phyloP scores from a whole-genome alignment of 2,888 invertebrate genomes.

The Cylindroiulus punctatus region DNA sequence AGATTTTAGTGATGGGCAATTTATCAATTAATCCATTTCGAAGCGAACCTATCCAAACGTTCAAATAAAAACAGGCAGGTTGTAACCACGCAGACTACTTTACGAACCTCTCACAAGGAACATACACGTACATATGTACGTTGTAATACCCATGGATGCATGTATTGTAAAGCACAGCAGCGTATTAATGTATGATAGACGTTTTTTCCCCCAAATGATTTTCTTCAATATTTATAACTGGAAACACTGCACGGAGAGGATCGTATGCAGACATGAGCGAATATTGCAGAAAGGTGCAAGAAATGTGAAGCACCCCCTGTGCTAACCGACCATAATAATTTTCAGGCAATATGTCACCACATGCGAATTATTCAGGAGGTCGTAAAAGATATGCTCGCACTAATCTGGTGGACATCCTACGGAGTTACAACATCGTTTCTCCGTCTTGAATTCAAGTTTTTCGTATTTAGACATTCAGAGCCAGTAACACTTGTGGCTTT shows the following conservation, averaged over 20 bases:
- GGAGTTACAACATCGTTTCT: conserved; percentile 53
- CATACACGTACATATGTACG: too few relatives aligned
- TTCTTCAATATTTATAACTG: background rate
- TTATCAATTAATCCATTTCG: background rate
- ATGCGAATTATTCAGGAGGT: conserved; percentile 53
- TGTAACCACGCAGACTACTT: background rate
- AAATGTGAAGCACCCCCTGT: conserved; percentile 51
- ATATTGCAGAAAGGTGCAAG: conserved; percentile 51
- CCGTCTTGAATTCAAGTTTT: conserved; percentile 42
- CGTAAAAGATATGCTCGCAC: conserved; percentile 47
- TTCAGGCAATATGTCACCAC: conserved; percentile 52
- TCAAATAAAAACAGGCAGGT: background rate
- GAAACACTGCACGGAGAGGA: background rate
- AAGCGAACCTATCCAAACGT: background rate
- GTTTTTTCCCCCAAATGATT: background rate
- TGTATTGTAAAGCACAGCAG: background rate
- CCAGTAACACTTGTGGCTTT: conserved; percentile 53
- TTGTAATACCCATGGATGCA: background rate
- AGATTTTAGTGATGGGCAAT: background rate
- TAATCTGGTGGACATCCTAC: conserved; percentile 51
- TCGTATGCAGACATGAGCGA: background rate
- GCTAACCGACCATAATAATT: conserved; percentile 51
- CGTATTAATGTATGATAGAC: background rate
- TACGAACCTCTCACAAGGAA: background rate
- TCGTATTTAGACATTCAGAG: conserved; percentile 54